phyloP scores from a whole-genome alignment of 1,140 invertebrate species.

The Brachionus koreanus region DNA sequence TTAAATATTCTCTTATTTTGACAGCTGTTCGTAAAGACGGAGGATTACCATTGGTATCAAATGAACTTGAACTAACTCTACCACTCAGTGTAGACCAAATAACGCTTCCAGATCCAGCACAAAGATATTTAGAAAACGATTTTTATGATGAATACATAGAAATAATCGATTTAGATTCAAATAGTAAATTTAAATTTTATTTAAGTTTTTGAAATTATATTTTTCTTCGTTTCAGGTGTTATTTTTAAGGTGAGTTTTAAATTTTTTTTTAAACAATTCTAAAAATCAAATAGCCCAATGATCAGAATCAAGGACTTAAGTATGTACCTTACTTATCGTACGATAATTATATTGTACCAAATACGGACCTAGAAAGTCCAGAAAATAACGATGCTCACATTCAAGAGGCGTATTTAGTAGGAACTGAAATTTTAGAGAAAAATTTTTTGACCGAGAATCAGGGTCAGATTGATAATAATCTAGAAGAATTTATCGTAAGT shows the following conservation, averaged over 20 bases:
- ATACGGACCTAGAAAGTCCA: neutral
- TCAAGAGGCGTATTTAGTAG: neutral
- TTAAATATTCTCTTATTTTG: conserved; percentile 53
- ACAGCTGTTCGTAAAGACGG: conserved; percentile 49
- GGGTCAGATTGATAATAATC: neutral
- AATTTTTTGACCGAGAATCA: neutral
- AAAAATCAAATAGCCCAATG: neutral
- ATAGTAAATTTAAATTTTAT: conserved; percentile 46
- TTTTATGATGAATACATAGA: conserved; percentile 56
- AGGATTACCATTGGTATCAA: conserved; percentile 51
- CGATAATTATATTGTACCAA: conserved; percentile 22
- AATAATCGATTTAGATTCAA: conserved; percentile 52
- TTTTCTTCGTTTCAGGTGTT: neutral
- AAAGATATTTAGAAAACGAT: conserved; percentile 52
- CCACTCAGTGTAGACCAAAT: conserved; percentile 52
- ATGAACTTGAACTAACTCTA: conserved; percentile 53
- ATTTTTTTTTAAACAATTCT: neutral
- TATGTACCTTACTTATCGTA: conserved; percentile 21
- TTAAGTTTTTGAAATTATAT: too few relatives aligned
- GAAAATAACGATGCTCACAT: neutral
- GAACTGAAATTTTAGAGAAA: neutral
- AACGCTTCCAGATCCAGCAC: conserved; percentile 49
- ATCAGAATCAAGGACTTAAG: neutral
- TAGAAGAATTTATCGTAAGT: neutral
- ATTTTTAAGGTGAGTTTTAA: neutral